Conservation (phyloP, 2,113 vertebrate species). For the Sclerurus mexicanus region DNA sequence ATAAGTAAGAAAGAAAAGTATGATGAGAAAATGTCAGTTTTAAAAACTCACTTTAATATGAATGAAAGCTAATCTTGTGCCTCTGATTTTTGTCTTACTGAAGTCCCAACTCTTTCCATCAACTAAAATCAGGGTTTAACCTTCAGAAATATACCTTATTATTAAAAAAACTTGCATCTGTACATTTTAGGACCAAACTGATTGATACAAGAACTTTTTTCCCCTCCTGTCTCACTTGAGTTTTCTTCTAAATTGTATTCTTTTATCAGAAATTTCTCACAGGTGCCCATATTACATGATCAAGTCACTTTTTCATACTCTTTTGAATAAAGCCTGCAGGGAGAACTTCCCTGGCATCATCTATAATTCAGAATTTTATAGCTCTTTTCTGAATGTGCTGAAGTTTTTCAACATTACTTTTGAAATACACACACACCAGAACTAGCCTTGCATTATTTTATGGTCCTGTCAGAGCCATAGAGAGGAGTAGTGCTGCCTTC, state of each 20-base stretch:
- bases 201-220: neutral
- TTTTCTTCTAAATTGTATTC: neutral
- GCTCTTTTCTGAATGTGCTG: neutral
- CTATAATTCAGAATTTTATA: conserved; percentile 5
- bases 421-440: neutral
- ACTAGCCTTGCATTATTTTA: neutral
- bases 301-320: neutral
- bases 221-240: neutral
- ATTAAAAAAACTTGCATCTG: neutral
- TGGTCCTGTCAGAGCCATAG: neutral
- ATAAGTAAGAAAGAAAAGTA: neutral
- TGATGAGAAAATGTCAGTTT: neutral
- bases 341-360: neutral
- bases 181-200: neutral
- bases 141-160: neutral
- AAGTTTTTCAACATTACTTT: conserved; percentile 27
- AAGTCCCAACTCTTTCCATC: neutral
- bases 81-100: neutral
- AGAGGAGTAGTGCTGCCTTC: neutral
- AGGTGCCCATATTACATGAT: neutral
- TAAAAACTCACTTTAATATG: neutral
- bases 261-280: neutral
- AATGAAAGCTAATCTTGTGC: neutral
- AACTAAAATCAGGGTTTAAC: neutral
- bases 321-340: neutral